Conservation (phyloP, 2,113 vertebrate genomes). For the Pipra filicauda region DNA sequence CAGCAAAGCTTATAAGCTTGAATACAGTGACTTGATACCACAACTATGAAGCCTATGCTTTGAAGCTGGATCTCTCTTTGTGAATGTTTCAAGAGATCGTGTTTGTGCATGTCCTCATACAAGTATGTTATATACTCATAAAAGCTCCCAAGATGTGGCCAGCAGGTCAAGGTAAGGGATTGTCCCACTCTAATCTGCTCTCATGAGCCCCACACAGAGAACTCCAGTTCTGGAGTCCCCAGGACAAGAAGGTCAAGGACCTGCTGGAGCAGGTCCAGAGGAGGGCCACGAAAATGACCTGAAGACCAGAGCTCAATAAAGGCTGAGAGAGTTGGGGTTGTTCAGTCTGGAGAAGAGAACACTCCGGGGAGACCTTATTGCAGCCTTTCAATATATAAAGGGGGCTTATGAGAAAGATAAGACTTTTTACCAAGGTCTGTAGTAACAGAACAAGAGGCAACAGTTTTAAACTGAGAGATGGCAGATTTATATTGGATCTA, state of each 20-base stretch:
- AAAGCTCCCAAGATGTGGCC: background rate
- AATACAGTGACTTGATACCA: background rate
- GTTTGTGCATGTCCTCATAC: background rate
- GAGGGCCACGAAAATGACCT: accelerated
- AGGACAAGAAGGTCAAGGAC: background rate
- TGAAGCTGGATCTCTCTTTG: background rate
- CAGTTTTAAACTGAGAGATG: background rate
- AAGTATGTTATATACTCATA: background rate
- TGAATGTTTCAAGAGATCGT: background rate
- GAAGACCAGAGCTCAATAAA: background rate
- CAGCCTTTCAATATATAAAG: background rate
- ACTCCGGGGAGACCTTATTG: background rate
- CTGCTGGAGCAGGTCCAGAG: accelerated
- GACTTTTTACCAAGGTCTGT: background rate
- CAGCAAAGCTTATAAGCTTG: background rate
- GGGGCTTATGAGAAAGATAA: background rate
- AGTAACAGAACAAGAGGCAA: background rate
- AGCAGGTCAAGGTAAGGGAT: background rate
- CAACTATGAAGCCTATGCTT: background rate
- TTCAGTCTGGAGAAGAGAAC: background rate
- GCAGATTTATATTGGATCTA: background rate
- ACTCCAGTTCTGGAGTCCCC: background rate
- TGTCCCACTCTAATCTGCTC: background rate
- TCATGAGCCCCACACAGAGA: accelerated
- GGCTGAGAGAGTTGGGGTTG: background rate